phyloP scores from a whole-genome alignment of 2,113 vertebrate species.

The Brachionichthys hirsutus region DNA sequence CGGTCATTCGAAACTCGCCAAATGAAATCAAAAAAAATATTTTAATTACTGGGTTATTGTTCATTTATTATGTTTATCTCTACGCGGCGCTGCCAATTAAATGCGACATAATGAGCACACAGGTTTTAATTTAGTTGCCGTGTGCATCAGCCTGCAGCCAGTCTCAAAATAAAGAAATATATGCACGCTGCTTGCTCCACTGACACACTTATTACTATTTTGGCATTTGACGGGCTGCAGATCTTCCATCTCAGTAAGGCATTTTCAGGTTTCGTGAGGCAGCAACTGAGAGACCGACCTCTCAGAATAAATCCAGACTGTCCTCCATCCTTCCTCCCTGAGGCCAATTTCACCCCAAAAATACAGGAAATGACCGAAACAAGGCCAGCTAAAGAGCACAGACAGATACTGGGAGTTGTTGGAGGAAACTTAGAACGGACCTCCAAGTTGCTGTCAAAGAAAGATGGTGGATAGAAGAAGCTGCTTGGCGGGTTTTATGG shows the following conservation, averaged over 20 bases:
- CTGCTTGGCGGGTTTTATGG: background rate
- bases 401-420: conserved; percentile 31
- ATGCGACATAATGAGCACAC: background rate
- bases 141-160: background rate
- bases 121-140: background rate
- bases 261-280: conserved; percentile 37
- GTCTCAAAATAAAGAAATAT: conserved; percentile 1
- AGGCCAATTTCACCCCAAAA: conserved; percentile 31
- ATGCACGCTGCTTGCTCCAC: conserved; percentile 22
- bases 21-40: background rate
- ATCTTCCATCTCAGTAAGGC: conserved; percentile 28
- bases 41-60: background rate
- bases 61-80: background rate
- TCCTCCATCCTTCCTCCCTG: conserved; percentile 24
- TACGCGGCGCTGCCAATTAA: background rate
- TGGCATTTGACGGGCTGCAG: conserved; percentile 23
- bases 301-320: background rate
- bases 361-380: conserved; percentile 30
- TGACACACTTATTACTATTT: conserved; percentile 39
- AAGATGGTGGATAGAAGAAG: background rate
- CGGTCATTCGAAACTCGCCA: conserved; percentile 28
- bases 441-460: background rate
- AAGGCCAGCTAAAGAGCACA: conserved; percentile 38
- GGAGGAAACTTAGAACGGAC: conserved; percentile 14
- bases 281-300: conserved; percentile 23